Conservation (phyloP, 2,797 vertebrate genomes). For the Taeniopygia guttata region DNA sequence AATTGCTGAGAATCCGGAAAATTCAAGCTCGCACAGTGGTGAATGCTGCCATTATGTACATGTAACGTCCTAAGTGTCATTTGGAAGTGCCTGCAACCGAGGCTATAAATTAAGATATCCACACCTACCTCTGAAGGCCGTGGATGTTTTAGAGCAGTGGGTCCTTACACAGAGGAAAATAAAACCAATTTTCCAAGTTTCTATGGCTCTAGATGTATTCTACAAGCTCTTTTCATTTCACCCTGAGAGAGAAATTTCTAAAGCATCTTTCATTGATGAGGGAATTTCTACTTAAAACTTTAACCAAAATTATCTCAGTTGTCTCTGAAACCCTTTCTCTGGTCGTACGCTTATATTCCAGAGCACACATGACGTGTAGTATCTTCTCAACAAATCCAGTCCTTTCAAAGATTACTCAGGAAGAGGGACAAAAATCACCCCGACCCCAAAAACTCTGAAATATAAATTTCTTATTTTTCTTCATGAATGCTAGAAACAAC, state of each 20-base stretch:
- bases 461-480: neutral
- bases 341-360: neutral
- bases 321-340: neutral
- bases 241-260: neutral
- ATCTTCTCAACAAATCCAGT: neutral
- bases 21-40: neutral
- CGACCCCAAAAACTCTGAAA: neutral
- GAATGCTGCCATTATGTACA: constrained; percentile 36
- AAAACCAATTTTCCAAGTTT: neutral
- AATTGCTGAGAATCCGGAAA: constrained; percentile 17
- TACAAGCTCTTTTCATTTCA: neutral
- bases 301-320: neutral
- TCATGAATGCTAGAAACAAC: neutral
- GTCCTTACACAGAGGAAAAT: neutral
- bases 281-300: neutral
- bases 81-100: neutral
- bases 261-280: neutral
- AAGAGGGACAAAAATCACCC: neutral
- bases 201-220: neutral
- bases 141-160: neutral
- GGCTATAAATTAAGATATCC: constrained; percentile 46
- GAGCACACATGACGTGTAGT: neutral
- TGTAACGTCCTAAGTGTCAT: neutral
- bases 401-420: neutral
- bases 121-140: neutral